Percentiles rank a stretch among this genome's conserved stretches.
Conservation (phyloP, 2,797 vertebrate genomes). For the Micromesistius poutassou region DNA sequence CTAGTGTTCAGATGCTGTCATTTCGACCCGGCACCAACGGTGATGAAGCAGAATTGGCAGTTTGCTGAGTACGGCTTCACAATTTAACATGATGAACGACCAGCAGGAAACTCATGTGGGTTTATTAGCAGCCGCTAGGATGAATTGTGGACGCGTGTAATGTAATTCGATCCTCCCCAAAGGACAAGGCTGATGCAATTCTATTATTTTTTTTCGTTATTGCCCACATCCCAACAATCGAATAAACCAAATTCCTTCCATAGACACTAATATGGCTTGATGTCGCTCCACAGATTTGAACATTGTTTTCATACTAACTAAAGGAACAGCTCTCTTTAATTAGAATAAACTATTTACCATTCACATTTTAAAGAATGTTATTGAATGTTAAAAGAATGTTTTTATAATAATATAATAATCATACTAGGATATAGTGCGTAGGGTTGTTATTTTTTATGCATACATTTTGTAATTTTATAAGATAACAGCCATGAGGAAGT, state of each 20-base stretch:
- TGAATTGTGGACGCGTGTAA: conserved; percentile 37
- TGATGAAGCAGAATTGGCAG: conserved; percentile 16
- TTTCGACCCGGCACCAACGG: conserved; percentile 15
- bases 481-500: background rate
- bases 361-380: background rate
- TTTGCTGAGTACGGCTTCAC: background rate
- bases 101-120: conserved; percentile 21
- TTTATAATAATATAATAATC: background rate
- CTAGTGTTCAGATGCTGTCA: conserved; percentile 57
- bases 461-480: background rate
- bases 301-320: background rate
- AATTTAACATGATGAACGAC: conserved; percentile 60
- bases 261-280: background rate
- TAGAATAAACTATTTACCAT: background rate
- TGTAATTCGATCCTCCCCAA: conserved; percentile 21
- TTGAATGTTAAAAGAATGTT: too few species aligned
- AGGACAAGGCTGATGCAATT: background rate
- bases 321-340: background rate
- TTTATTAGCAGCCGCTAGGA: conserved; percentile 51
- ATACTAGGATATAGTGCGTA: background rate
- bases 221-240: background rate
- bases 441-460: background rate
- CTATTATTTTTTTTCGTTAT: background rate
- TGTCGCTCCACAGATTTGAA: background rate
- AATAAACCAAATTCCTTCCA: background rate